Evolutionary conservation across 2,888 invertebrate species (phyloP).

Genomic region (Metopia argyrocephala): DNA sequence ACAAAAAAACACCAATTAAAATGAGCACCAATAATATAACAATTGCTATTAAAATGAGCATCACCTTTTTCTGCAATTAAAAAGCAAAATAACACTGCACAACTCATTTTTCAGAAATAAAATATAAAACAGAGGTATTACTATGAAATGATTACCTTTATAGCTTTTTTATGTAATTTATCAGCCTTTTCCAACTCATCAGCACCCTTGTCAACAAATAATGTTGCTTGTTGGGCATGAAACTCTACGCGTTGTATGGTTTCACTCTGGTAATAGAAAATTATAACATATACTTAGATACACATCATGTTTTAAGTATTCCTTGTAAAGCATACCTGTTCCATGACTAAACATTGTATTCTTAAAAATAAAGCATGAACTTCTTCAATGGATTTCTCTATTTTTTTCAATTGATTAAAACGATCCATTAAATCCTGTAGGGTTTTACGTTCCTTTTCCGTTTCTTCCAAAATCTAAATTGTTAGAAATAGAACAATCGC

Average conservation of each 20-base stretch:
- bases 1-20: slow-evolving; percentile 73
- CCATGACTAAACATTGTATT: slow-evolving; percentile 77
- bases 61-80: slow-evolving; percentile 75
- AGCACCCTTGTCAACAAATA: slow-evolving; percentile 76
- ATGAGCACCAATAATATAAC: slow-evolving; percentile 71
- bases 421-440: slow-evolving; percentile 77
- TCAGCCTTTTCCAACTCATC: slow-evolving; percentile 73
- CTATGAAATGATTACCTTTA: slow-evolving; percentile 68
- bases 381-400: slow-evolving; percentile 78
- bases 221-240: slow-evolving; percentile 77
- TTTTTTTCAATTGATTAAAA: slow-evolving; percentile 76
- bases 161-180: slow-evolving; percentile 70
- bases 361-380: slow-evolving; percentile 78
- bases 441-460: slow-evolving; percentile 76
- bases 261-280: slow-evolving; percentile 72
- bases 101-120: background rate
- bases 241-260: slow-evolving; percentile 78
- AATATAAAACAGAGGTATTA: background rate
- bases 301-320: too few species aligned
- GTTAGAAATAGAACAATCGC: slow-evolving; percentile 39
- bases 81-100: slow-evolving; percentile 42
- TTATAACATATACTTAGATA: too few species aligned
- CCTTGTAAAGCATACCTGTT: slow-evolving; percentile 76
- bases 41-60: slow-evolving; percentile 71
- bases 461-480: slow-evolving; percentile 77